Evolutionary conservation across 2,888 invertebrate species (phyloP), one percentile per base, ranked within the genome.

Genomic region (Xylota segnis): DNA sequence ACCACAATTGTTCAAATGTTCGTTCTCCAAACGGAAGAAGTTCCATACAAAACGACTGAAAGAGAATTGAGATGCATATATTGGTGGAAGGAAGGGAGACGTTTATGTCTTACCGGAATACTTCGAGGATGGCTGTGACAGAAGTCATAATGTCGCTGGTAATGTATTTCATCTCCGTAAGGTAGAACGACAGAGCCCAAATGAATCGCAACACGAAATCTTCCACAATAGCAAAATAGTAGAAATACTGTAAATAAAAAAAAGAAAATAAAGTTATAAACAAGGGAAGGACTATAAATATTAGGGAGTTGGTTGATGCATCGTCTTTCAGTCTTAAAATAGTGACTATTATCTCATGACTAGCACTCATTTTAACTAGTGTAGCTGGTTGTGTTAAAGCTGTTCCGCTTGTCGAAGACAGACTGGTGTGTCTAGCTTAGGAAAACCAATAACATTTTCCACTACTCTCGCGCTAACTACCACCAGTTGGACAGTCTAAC

Each of bases 1-100:
- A 92, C 99, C 99, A 93, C 99, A 99, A 93, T 99, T 99, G 93
- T 99, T 99, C 47, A 99, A 93, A 92, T 99, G 99, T 91, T 99
- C 99, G 93, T 99, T 99, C 93, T 99, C 99, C 90, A 99, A 92
- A 0, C 99, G 99, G 94, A 99, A 99, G 93, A 98, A 99, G 93
- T 99, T 99, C 99, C 99, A 99, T 58, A 99, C 95, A 93, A 99
- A 99, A 72, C 99, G 95, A 90, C 97, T 96, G 91, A 12, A 66
- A 72, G 37, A 23, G 58, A 6, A 10, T 14, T 5, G 0, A 7
- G 7, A n/a, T 12, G 6, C 43, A n/a, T 12, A 6, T 47, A 37
- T n/a, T 14, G 10, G 37, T 56, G 9, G 0, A 34, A 6, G 7
- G 40, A 4, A 14, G n/a, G 47, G 4, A 5, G 10, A 0, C 5